Base-by-base conservation (phyloP, 2,888 invertebrate species). In the Lordiphosa andalusiaca region DNA sequence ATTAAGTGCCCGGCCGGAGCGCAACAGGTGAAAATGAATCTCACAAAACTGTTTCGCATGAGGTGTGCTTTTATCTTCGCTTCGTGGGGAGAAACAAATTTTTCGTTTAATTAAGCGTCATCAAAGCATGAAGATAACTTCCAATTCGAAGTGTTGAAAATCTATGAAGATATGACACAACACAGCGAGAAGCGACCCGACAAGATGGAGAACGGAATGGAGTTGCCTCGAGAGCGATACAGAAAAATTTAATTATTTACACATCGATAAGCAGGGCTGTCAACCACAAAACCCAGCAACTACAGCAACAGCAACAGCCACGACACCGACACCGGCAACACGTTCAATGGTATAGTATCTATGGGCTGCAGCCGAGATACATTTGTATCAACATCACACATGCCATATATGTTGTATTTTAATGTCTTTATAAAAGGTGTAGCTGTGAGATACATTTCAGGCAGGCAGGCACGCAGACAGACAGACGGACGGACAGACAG, bases 401-500 rank as follows among this genome's bases (percentile, higher is more conserved):
- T 73, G 60, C 74, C 82, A 76, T 85, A 84, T 73, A 73, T 73
- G 70, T 71, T 62, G 67, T 53, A 71, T 85, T 44, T 81, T 84
- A 73, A 86, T 86, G 86, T 84, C 85, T 86, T 81, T 75, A 86
- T 86, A 84, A 78, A 73, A 71, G 73, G 70, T 72, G 71, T 65
- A 65, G 71, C 84, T 47, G 57, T 60, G 61, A 62, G 81, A 67
- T 81, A 71, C 73, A 73, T 71, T 78, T 64, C 60, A 62, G 53
- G 57, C 65, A 38, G 53, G 55, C 30, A 52, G 48, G 40, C 40
- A 48, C 53, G n/a, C 56, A 42, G 37, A 37, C 41, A 23, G 56
- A 12, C 10, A 48, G 19, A 37, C 56, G 40, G 37, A 37, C 41
- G 19, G 56, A 12, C 10, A 48, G 19, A 37, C 51, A 50, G 35